Evolutionary conservation across 2,113 vertebrate species (phyloP).

Genomic region (Petaurus breviceps): DNA sequence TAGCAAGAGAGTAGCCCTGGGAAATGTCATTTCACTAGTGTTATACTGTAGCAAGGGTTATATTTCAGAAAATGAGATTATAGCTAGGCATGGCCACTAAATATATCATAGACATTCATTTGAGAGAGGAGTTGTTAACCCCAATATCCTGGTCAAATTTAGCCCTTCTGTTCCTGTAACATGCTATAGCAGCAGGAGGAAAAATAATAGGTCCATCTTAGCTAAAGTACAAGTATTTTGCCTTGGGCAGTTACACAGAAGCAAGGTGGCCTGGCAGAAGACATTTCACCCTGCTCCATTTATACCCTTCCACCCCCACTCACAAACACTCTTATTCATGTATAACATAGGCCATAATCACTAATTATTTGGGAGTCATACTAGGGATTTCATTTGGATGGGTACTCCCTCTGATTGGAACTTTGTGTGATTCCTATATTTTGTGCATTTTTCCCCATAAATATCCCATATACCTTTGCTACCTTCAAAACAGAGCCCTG

Average conservation of each 20-base stretch:
- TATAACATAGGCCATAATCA: background rate
- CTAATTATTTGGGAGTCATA: background rate
- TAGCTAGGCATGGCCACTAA: background rate
- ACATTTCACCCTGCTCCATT: background rate
- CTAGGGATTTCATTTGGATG: background rate
- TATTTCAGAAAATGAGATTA: conserved; percentile 9
- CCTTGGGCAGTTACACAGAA: background rate
- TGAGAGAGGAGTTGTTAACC: conserved; percentile 10
- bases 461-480: background rate
- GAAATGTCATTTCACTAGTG: background rate
- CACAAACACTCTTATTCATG: background rate
- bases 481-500: background rate
- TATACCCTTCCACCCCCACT: background rate
- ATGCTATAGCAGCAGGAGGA: background rate
- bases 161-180: background rate
- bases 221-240: background rate
- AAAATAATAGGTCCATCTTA: background rate
- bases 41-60: background rate
- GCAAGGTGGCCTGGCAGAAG: background rate
- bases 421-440: background rate
- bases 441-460: background rate
- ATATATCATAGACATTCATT: background rate
- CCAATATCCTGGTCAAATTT: background rate
- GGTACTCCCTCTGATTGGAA: background rate
- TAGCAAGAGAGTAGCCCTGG: background rate